Percentiles rank a stretch among this genome's conserved stretches.
phyloP scores from a whole-genome alignment of 2,113 vertebrate species.

The Cryptoleucopteryx plumbea region DNA sequence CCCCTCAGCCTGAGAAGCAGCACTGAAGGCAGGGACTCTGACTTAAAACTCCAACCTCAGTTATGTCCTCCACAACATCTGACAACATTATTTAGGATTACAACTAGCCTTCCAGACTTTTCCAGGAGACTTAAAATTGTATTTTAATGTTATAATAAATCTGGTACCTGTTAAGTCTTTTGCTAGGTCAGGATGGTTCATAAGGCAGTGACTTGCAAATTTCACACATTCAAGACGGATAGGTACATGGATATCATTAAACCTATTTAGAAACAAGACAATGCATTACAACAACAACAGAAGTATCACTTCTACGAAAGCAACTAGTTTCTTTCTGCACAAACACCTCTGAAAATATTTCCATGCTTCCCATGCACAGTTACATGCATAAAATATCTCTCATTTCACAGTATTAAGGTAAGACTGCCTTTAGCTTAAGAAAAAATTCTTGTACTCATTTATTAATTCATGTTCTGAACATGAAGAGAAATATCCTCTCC shows the following conservation, averaged over 20 bases:
- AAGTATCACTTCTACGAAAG: neutral
- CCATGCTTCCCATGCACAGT: neutral
- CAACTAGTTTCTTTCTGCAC: neutral
- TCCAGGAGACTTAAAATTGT: neutral
- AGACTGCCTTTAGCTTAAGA: neutral
- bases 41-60: neutral
- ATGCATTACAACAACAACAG: constrained; percentile 17
- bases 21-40: neutral
- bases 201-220: constrained; percentile 97
- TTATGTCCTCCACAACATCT: neutral
- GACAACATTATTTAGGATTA: neutral
- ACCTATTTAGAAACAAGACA: constrained; percentile 74
- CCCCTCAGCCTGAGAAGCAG: neutral
- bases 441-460: neutral
- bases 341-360: neutral
- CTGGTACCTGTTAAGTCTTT: constrained; percentile 93
- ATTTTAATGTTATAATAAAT: neutral
- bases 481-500: neutral
- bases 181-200: constrained; percentile 97
- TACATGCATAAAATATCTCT: neutral
- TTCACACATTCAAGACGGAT: constrained; percentile 98
- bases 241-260: constrained; percentile 98
- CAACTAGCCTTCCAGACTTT: neutral
- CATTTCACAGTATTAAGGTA: neutral
- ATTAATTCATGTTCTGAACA: neutral